phyloP scores from a whole-genome alignment of 2,797 vertebrate species.

The Brachyalestes nurse region DNA sequence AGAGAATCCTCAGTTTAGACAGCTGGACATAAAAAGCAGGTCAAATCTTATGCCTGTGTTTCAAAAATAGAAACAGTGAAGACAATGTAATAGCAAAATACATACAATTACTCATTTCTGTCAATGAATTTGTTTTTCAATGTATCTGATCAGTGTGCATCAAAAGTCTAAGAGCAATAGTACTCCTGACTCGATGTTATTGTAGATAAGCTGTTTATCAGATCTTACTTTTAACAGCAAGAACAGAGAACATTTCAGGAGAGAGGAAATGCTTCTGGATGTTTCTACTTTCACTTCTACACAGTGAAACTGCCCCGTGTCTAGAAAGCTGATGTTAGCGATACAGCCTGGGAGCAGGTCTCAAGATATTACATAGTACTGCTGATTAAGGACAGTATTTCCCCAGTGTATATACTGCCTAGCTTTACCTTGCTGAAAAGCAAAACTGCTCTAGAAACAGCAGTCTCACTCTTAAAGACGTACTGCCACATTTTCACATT shows the following conservation, averaged over 20 bases:
- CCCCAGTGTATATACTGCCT: constrained; percentile 3
- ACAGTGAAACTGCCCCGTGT: background rate
- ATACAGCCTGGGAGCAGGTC: background rate
- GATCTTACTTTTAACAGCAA: background rate
- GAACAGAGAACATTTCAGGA: background rate
- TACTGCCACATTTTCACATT: background rate
- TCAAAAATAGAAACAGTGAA: background rate
- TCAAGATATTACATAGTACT: background rate
- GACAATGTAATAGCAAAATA: no score
- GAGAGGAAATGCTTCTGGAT: background rate
- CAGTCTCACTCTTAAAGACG: background rate
- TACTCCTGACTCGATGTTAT: no score
- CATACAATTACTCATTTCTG: no score
- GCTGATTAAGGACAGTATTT: background rate
- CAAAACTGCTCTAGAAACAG: constrained; percentile 13
- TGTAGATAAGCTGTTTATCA: background rate
- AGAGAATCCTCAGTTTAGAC: no score
- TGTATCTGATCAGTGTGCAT: background rate
- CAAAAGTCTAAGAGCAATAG: background rate
- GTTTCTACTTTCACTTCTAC: background rate
- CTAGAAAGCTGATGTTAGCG: background rate
- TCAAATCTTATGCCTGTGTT: no score
- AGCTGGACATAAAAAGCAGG: no score
- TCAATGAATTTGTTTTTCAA: no score
- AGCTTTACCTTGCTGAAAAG: constrained; percentile 1